Percentiles rank a stretch among this genome's conserved stretches.
phyloP scores from a whole-genome alignment of 2,888 invertebrate genomes.

The Trissoscelio sp. region DNA sequence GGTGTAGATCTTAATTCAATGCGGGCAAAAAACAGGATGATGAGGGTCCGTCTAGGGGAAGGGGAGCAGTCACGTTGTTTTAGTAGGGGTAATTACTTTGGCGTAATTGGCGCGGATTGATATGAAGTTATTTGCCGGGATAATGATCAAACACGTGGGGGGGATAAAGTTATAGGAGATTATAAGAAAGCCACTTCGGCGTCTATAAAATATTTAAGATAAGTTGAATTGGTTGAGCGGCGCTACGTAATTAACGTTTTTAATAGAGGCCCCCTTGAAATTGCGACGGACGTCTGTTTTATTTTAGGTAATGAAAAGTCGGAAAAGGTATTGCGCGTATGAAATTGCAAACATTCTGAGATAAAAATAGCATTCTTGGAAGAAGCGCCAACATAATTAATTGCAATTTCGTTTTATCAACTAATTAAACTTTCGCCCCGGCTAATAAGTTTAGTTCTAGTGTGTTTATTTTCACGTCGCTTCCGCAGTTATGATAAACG shows the following conservation, averaged over 20 bases:
- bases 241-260: constrained; percentile 26
- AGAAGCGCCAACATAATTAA: constrained; percentile 7
- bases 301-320: constrained; percentile 38
- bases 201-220: constrained; percentile 35
- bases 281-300: constrained; percentile 4
- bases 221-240: constrained; percentile 13
- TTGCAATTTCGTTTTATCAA: constrained; percentile 24
- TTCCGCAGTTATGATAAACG: constrained; percentile 37
- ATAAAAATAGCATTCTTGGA: constrained; percentile 1
- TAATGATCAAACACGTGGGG: constrained; percentile 30
- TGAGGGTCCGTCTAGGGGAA: constrained; percentile 9
- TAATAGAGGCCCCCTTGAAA: constrained; percentile 16
- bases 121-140: constrained; percentile 58
- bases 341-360: too few species aligned
- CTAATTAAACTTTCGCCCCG: constrained; percentile 10
- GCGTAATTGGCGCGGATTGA: constrained; percentile 58
- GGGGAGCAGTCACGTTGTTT: constrained; percentile 17
- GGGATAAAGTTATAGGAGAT: constrained; percentile 37
- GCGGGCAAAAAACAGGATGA: constrained; percentile 56
- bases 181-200: constrained; percentile 34
- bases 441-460: constrained; percentile 22
- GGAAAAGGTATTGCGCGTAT: constrained; percentile 5
- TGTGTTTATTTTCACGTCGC: constrained; percentile 9
- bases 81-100: constrained; percentile 49
- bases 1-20: constrained; percentile 56